phyloP scores from a whole-genome alignment of 2,113 vertebrate genomes.

The Cephalopholis sonnerati region DNA sequence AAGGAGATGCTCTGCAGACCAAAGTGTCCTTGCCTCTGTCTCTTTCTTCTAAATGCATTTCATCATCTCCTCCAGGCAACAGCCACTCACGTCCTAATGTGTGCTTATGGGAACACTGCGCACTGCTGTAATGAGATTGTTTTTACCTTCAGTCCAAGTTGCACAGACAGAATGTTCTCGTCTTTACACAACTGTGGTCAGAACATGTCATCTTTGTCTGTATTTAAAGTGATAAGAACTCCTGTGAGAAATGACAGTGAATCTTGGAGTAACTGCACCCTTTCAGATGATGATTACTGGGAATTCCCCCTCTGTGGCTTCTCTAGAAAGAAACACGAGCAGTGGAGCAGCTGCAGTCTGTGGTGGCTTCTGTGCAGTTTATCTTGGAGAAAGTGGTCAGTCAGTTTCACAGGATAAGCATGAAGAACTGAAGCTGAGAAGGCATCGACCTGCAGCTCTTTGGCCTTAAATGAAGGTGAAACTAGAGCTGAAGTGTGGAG shows the following conservation, averaged over 20 bases:
- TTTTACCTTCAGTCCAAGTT: not conserved
- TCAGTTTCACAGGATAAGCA: too few species aligned
- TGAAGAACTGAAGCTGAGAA: too few species aligned
- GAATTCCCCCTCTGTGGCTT: too few species aligned
- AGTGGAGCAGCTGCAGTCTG: too few species aligned
- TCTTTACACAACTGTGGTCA: not conserved
- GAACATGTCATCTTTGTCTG: not conserved
- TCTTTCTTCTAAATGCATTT: slow-evolving; percentile 13
- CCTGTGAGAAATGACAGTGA: not conserved
- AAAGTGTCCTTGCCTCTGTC: not conserved
- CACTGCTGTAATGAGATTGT: slow-evolving; percentile 15
- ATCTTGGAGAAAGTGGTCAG: too few species aligned
- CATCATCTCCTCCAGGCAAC: slow-evolving; percentile 23
- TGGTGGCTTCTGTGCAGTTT: too few species aligned
- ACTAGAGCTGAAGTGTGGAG: too few species aligned
- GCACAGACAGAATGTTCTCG: not conserved
- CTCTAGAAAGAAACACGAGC: too few species aligned
- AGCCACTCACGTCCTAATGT: not conserved
- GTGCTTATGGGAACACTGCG: slow-evolving; percentile 15
- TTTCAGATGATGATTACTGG: not conserved
- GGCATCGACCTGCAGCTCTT: too few species aligned
- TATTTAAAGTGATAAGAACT: too few species aligned
- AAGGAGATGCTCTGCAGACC: not conserved
- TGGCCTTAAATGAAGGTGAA: too few species aligned
- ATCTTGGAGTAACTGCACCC: not conserved